phyloP scores from a whole-genome alignment of 2,113 vertebrate genomes.

The Bambusicola thoracicus region DNA sequence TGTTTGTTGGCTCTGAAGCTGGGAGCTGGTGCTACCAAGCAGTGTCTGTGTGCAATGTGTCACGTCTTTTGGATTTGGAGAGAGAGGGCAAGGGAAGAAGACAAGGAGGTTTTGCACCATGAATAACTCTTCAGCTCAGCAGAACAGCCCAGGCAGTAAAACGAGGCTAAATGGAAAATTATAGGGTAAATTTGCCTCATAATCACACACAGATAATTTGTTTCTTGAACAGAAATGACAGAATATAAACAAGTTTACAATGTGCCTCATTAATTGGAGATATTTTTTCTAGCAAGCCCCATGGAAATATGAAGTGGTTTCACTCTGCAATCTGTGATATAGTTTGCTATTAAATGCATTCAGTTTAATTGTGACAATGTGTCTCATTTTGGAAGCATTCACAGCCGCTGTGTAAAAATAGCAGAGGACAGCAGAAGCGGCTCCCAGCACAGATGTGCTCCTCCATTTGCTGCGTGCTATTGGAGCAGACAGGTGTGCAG shows the following conservation, averaged over 20 bases:
- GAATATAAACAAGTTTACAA: constrained; percentile 58
- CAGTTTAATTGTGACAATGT: constrained; percentile 18
- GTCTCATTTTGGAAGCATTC: constrained; percentile 47
- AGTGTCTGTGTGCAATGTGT: neutral
- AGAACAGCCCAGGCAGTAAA: constrained; percentile 26
- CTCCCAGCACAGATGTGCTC: constrained; percentile 55
- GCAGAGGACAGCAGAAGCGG: constrained; percentile 25
- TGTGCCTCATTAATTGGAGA: constrained; percentile 55
- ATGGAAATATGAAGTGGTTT: constrained; percentile 57
- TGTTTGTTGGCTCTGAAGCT: neutral
- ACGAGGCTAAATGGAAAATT: constrained; percentile 64
- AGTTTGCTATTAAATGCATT: constrained; percentile 9
- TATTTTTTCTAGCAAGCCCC: constrained; percentile 50
- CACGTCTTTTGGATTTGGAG: neutral
- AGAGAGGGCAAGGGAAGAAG: neutral
- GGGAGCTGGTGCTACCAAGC: neutral
- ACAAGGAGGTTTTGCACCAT: neutral
- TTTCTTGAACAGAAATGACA: constrained; percentile 25
- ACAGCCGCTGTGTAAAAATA: constrained; percentile 48
- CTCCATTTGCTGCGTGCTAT: neutral
- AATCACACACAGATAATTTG: constrained; percentile 53
- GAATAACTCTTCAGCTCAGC: neutral
- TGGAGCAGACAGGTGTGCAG: constrained; percentile 18
- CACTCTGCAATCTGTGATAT: constrained; percentile 15
- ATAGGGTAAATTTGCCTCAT: constrained; percentile 56